Evolutionary conservation across 2,113 vertebrate species (phyloP).

Genomic region (Telmatochromis sp.): DNA sequence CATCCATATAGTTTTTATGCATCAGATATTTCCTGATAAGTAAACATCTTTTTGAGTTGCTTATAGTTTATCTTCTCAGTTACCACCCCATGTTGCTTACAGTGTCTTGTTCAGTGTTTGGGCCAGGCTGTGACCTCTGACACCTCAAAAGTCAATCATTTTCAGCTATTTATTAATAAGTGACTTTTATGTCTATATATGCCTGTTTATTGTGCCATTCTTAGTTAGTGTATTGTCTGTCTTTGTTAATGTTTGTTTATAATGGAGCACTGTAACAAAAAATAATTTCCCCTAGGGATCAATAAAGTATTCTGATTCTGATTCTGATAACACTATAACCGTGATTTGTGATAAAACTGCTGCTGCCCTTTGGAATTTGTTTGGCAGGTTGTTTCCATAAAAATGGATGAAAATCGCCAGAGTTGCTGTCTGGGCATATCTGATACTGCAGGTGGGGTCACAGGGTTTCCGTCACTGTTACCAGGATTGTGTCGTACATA

Average conservation of each 20-base stretch:
- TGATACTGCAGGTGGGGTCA: background rate
- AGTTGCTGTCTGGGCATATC: background rate
- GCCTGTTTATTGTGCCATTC: too few species aligned
- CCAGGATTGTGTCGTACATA: background rate
- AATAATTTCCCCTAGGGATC: too few species aligned
- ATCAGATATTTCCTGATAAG: background rate
- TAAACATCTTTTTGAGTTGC: background rate
- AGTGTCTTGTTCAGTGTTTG: background rate
- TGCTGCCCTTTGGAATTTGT: background rate
- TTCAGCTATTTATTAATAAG: too few species aligned
- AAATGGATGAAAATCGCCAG: background rate
- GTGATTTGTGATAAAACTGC: background rate
- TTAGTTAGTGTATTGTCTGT: too few species aligned
- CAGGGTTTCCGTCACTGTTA: background rate
- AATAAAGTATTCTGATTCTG: too few species aligned
- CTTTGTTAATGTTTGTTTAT: too few species aligned
- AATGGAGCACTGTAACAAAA: too few species aligned
- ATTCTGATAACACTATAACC: background rate
- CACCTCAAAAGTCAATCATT: background rate
- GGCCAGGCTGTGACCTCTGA: background rate
- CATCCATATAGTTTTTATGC: background rate
- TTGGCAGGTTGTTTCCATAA: background rate
- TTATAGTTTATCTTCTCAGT: background rate
- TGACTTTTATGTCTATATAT: too few species aligned
- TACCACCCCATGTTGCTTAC: background rate